These are phyloP conservation scores for Holcopasites calliopsidis DNA, from an alignment of 1,140 invertebrate species.

Conservation along the genomic window DNA sequence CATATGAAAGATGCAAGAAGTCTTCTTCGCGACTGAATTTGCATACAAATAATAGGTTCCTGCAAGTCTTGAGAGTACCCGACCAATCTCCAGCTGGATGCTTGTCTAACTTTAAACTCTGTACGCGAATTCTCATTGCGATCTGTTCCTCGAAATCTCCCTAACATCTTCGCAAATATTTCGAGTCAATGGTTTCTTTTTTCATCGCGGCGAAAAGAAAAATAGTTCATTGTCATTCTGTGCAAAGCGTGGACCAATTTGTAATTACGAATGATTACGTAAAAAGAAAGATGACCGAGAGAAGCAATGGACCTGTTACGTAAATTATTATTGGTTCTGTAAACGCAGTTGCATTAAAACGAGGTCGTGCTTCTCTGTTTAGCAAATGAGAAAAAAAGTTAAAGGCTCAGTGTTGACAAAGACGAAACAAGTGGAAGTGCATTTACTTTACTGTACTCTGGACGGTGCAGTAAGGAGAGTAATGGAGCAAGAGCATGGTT, in stretches of 20 bases:
- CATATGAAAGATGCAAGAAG: conserved; percentile 9
- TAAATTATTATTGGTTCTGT: conserved; percentile 19
- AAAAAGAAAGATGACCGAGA: background rate
- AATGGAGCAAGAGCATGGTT: background rate
- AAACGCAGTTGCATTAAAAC: background rate
- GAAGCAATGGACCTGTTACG: conserved; percentile 14
- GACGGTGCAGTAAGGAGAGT: no score
- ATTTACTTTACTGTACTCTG: no score
- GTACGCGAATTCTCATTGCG: conserved; percentile 31
- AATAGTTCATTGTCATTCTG: background rate
- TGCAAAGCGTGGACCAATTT: background rate
- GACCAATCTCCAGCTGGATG: conserved; percentile 35
- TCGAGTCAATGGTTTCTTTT: background rate
- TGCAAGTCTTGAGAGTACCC: background rate
- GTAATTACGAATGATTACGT: conserved; percentile 10
- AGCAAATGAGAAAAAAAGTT: background rate
- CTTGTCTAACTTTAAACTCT: conserved; percentile 53
- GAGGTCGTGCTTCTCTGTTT: background rate
- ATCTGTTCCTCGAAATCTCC: conserved; percentile 32
- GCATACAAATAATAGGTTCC: conserved; percentile 33
- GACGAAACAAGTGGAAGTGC: no score
- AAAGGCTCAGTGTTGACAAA: no score
- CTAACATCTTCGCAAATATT: background rate
- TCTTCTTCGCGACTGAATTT: no score
- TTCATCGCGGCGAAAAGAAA: background rate